phyloP scores from a whole-genome alignment of 2,888 invertebrate species.

The Ichneumon xanthorius region DNA sequence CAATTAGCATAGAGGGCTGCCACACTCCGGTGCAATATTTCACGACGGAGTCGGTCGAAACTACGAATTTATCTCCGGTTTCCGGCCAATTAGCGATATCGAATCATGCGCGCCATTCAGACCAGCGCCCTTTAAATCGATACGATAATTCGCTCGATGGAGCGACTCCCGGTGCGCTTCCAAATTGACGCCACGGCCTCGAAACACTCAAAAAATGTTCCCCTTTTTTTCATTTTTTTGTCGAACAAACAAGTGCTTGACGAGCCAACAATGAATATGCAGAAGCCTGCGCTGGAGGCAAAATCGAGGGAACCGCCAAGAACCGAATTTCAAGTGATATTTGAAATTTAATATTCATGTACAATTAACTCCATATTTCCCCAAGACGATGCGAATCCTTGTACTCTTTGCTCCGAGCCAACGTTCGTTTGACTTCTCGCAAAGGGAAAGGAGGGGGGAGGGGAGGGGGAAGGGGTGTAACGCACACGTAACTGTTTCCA shows the following conservation, averaged over 20 bases:
- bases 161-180: not conserved
- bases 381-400: not conserved
- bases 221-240: not conserved
- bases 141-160: conserved; percentile 1
- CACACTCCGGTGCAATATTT: conserved; percentile 4
- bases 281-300: not conserved
- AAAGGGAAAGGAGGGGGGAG: not conserved
- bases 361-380: not conserved
- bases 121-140: not conserved
- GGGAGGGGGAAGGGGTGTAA: too few species aligned
- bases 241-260: not conserved
- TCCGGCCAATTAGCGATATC: conserved; percentile 2
- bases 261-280: not conserved
- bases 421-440: not conserved
- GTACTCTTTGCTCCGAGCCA: not conserved
- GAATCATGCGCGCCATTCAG: not conserved
- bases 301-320: not conserved
- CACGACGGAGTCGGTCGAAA: not conserved
- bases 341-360: conserved; percentile 33
- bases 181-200: not conserved
- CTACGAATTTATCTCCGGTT: conserved; percentile 3
- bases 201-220: not conserved
- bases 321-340: conserved; percentile 21
- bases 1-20: conserved; percentile 20
- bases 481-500: not conserved